Percentiles rank a stretch among this genome's conserved stretches.
These are phyloP conservation scores for Papilio gigon DNA, from an alignment of 2,888 invertebrate genomes.

Conservation along the genomic window DNA sequence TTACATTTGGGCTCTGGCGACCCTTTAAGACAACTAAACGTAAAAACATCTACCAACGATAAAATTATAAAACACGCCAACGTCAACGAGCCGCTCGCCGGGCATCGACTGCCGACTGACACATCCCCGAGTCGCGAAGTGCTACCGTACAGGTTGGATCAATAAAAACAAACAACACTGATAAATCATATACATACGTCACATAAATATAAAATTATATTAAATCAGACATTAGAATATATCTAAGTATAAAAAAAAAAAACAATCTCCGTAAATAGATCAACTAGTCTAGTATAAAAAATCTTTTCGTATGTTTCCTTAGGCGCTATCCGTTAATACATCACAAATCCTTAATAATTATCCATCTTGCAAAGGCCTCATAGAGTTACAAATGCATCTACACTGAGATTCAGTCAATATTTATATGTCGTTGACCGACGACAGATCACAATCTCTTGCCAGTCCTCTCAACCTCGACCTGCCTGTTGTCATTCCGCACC, in stretches of 20 bases:
- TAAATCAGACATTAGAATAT: constrained; percentile 83
- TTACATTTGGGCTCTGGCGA: constrained; percentile 50
- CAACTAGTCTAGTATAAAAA: constrained; percentile 83
- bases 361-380: constrained; percentile 83
- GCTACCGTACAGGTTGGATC: constrained; percentile 73
- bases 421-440: constrained; percentile 83
- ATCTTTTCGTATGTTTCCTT: constrained; percentile 83
- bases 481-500: constrained; percentile 77
- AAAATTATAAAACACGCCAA: constrained; percentile 73
- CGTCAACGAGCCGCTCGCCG: constrained; percentile 53
- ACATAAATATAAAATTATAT: constrained; percentile 82
- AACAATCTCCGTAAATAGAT: constrained; percentile 84
- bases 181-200: constrained; percentile 78
- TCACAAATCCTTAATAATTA: constrained; percentile 83
- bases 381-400: constrained; percentile 83
- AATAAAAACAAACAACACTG: constrained; percentile 83
- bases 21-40: constrained; percentile 60
- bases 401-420: constrained; percentile 83
- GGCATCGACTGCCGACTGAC: constrained; percentile 63
- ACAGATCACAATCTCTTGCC: constrained; percentile 83
- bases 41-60: constrained; percentile 71
- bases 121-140: constrained; percentile 67
- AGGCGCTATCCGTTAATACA: constrained; percentile 83
- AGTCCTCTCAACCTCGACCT: constrained; percentile 73
- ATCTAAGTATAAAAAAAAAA: constrained; percentile 83